phyloP scores from a whole-genome alignment of 2,113 vertebrate genomes.

The Xenotilapia flavipinnis region DNA sequence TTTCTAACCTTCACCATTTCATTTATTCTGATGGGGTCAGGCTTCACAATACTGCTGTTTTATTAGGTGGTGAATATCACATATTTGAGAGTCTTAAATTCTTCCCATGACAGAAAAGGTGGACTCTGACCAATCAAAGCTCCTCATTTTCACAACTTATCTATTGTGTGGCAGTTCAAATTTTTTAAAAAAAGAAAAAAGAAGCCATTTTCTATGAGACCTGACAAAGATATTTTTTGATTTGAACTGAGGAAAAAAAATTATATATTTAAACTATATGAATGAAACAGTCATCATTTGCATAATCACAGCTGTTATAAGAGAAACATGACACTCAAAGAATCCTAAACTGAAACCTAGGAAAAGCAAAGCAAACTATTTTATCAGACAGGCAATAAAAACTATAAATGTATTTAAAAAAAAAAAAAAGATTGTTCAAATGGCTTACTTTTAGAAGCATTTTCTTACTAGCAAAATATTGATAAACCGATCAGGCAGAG shows the following conservation, averaged over 20 bases:
- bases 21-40: background rate
- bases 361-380: background rate
- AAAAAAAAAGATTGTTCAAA: background rate
- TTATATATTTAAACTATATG: background rate
- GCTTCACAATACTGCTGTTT: background rate
- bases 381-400: background rate
- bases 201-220: background rate
- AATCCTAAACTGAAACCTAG: background rate
- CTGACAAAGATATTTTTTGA: background rate
- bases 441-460: background rate
- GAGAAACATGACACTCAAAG: background rate
- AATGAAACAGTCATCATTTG: background rate
- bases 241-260: background rate
- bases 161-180: background rate
- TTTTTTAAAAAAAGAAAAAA: background rate
- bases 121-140: background rate
- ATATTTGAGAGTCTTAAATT: background rate
- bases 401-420: fast-evolving
- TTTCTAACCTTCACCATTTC: background rate
- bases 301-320: background rate
- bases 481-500: background rate
- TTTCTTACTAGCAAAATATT: background rate
- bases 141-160: background rate
- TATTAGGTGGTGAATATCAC: background rate
- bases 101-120: background rate